phyloP scores from a whole-genome alignment of 1,140 invertebrate species.

The Leptinotarsa lineolata region DNA sequence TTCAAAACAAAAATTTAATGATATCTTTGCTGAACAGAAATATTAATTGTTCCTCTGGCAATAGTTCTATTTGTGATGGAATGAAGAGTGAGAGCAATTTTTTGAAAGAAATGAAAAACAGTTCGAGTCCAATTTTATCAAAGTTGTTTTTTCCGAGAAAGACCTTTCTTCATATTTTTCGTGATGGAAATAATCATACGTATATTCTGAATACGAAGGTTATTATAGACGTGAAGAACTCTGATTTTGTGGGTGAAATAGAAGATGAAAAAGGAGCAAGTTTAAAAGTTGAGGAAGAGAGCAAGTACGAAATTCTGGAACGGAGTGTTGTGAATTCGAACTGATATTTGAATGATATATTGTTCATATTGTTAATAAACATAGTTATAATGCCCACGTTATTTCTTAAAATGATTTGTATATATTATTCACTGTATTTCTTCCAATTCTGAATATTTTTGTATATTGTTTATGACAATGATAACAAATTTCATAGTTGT shows the following conservation, averaged over 20 bases:
- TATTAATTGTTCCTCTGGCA: neutral
- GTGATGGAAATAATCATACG: neutral
- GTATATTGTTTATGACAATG: too few relatives aligned
- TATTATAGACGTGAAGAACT: neutral
- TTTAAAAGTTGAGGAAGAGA: neutral
- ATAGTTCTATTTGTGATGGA: neutral
- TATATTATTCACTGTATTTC: too few relatives aligned
- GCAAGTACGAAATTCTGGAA: neutral
- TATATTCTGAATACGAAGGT: neutral
- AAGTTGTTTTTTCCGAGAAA: constrained; percentile 10
- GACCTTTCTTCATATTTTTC: constrained; percentile 5
- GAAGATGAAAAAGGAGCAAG: neutral
- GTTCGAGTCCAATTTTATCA: neutral
- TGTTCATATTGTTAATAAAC: too few relatives aligned
- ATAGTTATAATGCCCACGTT: too few relatives aligned
- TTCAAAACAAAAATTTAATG: neutral
- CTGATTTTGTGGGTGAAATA: neutral
- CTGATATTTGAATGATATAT: too few relatives aligned
- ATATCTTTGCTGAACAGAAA: neutral
- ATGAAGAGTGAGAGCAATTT: neutral
- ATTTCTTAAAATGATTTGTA: too few relatives aligned
- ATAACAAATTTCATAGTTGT: too few relatives aligned
- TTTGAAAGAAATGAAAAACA: neutral
- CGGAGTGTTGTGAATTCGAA: too few relatives aligned
- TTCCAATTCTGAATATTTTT: too few relatives aligned